These are phyloP conservation scores for Takifugu ocellatus DNA, from an alignment of 2,797 vertebrate genomes.

Conservation along the genomic window DNA sequence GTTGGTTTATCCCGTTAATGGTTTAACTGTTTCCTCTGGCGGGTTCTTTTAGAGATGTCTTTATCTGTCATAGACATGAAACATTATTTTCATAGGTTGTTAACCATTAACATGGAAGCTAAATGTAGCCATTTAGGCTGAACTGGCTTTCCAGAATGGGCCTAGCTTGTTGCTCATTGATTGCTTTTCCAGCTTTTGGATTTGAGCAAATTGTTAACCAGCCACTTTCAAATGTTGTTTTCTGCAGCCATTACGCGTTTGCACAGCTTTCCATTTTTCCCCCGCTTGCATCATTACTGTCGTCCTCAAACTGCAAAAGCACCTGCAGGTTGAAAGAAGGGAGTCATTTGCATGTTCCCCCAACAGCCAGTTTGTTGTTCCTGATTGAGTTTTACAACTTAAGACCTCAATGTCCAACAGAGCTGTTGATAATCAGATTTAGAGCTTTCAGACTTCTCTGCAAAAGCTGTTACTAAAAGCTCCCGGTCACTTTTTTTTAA, in stretches of 20 bases:
- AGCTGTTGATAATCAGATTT: slow-evolving; percentile 32
- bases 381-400: not conserved
- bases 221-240: not conserved
- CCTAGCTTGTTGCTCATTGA: slow-evolving; percentile 67
- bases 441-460: slow-evolving; percentile 17
- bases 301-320: slow-evolving; percentile 24
- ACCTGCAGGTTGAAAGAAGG: slow-evolving; percentile 26
- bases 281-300: too few relatives aligned
- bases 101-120: not conserved
- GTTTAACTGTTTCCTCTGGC: not conserved
- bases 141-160: slow-evolving; percentile 46
- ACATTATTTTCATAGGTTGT: too few relatives aligned
- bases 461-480: slow-evolving; percentile 11
- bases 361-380: not conserved
- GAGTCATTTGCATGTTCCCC: not conserved
- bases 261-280: too few relatives aligned
- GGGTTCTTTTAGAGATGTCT: not conserved
- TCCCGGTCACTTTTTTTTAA: not conserved
- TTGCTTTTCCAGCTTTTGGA: slow-evolving; percentile 2
- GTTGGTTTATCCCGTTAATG: slow-evolving; percentile 41
- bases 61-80: too few relatives aligned
- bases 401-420: not conserved
- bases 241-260: not conserved
- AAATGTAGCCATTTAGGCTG: slow-evolving; percentile 36
- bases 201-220: too few relatives aligned